Percentiles rank a stretch among this genome's conserved stretches.
Conservation (phyloP, 1,140 invertebrate genomes). For the Carposina sasakii region DNA sequence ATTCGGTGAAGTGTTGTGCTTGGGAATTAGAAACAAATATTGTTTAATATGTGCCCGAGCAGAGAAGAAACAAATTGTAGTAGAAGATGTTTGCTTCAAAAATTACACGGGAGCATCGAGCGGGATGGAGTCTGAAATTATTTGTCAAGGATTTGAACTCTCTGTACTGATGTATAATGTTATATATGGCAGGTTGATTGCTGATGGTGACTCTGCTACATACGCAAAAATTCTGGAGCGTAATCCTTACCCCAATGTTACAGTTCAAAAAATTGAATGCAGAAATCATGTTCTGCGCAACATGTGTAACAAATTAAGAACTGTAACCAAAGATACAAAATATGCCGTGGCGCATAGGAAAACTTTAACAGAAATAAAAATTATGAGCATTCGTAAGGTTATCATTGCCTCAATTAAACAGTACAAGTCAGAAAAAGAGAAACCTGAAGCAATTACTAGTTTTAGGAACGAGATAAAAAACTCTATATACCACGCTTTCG, state of each 20-base stretch:
- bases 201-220: conserved; percentile 44
- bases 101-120: conserved; percentile 31
- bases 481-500: too few relatives aligned
- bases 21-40: conserved; percentile 32
- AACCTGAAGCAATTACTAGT: too few relatives aligned
- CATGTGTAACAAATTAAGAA: too few relatives aligned
- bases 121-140: conserved; percentile 57
- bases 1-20: conserved; percentile 28
- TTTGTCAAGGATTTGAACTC: conserved; percentile 44
- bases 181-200: conserved; percentile 36
- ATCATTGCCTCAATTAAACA: too few relatives aligned
- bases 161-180: conserved; percentile 34
- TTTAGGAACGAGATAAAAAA: too few relatives aligned
- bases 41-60: conserved; percentile 24
- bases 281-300: conserved; percentile 38
- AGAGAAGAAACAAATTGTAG: conserved; percentile 6
- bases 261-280: conserved; percentile 35
- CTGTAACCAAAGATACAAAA: too few relatives aligned
- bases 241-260: not conserved
- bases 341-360: too few relatives aligned
- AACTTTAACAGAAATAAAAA: too few relatives aligned
- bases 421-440: too few relatives aligned
- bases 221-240: conserved; percentile 26
- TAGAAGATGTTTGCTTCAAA: conserved; percentile 32
- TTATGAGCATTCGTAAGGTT: too few relatives aligned